Evolutionary conservation across 2,888 invertebrate genomes (phyloP).

Genomic region (Antheraea yamamai): DNA sequence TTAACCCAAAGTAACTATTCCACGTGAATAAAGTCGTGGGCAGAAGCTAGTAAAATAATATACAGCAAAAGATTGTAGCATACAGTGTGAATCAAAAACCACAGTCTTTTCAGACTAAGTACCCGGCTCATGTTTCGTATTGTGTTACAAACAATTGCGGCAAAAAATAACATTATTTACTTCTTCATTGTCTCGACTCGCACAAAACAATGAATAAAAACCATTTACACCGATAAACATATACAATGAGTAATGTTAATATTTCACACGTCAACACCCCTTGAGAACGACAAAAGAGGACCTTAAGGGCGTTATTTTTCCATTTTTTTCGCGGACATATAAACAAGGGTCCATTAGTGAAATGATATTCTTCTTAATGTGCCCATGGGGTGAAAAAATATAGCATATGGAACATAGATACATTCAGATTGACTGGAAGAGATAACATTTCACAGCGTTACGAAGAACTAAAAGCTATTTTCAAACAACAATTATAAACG

Average conservation of each 20-base stretch:
- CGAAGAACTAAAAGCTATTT: not conserved
- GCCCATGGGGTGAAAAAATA: conserved; percentile 61
- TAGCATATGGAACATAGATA: conserved; percentile 43
- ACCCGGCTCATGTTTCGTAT: not conserved
- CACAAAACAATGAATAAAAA: conserved; percentile 1
- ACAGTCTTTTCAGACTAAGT: not conserved
- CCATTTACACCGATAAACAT: not conserved
- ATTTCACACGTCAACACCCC: conserved; percentile 48
- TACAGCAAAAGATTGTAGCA: not conserved
- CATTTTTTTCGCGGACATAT: conserved; percentile 49
- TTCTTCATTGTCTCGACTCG: not conserved
- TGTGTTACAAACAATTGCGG: not conserved
- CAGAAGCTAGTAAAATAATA: too few species aligned
- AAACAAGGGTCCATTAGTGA: conserved; percentile 70
- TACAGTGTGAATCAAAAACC: not conserved
- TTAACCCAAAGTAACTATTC: too few species aligned
- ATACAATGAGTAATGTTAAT: conserved; percentile 33
- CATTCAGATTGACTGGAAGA: conserved; percentile 9
- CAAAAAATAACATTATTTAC: not conserved
- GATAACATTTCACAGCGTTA: conserved; percentile 33
- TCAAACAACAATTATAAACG: too few species aligned
- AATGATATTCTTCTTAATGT: conserved; percentile 73
- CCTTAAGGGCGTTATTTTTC: conserved; percentile 39
- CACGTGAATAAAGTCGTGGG: too few species aligned
- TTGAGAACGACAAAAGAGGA: conserved; percentile 46